Evolutionary conservation across 2,888 invertebrate species (phyloP).

Genomic region (Euzophera pinguis): DNA sequence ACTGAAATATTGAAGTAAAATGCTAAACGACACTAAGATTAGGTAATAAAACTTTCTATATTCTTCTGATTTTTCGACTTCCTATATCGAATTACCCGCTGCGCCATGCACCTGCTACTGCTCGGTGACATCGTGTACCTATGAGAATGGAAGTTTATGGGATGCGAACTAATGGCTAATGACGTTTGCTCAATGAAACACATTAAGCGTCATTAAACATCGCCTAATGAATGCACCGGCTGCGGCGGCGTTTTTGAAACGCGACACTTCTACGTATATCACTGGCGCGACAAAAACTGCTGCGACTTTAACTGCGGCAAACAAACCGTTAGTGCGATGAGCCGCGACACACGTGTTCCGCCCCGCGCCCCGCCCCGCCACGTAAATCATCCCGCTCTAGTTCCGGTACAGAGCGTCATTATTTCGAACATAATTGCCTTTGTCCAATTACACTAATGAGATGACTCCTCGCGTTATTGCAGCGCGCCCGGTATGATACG

Average conservation of each 20-base stretch:
- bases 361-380: slow-evolving; percentile 23
- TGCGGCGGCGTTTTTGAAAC: slow-evolving; percentile 19
- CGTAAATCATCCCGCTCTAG: slow-evolving; percentile 20
- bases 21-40: no score
- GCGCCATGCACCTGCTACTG: neutral
- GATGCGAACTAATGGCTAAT: slow-evolving; percentile 35
- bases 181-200: slow-evolving; percentile 31
- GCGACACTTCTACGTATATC: neutral
- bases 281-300: slow-evolving; percentile 27
- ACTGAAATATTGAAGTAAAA: no score
- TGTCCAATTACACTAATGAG: slow-evolving; percentile 14
- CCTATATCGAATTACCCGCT: neutral
- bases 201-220: slow-evolving; percentile 30
- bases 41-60: no score
- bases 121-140: no score
- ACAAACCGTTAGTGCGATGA: slow-evolving; percentile 50
- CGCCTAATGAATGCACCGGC: slow-evolving; percentile 35
- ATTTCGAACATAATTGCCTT: slow-evolving; percentile 18
- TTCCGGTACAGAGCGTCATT: slow-evolving; percentile 28
- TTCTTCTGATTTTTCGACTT: no score
- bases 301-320: slow-evolving; percentile 27
- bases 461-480: slow-evolving; percentile 1
- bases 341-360: slow-evolving; percentile 27
- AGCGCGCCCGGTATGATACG: neutral
- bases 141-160: slow-evolving; percentile 8